phyloP scores from a whole-genome alignment of 2,797 vertebrate genomes.

The Leucoraja ocellata region DNA sequence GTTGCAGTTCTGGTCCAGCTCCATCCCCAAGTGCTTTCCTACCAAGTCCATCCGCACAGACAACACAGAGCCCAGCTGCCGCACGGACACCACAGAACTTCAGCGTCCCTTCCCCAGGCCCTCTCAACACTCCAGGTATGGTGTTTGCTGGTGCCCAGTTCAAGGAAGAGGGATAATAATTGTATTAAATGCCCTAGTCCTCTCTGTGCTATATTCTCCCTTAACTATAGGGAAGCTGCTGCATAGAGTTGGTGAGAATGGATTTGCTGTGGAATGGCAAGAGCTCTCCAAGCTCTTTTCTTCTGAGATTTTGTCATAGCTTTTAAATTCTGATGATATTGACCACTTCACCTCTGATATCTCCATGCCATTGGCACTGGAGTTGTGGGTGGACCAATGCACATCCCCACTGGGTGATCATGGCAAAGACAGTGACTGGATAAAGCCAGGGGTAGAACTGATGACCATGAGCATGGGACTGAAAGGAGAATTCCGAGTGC shows the following conservation, averaged over 20 bases:
- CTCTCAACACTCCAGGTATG: conserved; percentile 88
- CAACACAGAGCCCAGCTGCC: conserved; percentile 82
- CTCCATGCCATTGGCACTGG: neutral
- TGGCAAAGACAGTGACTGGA: neutral
- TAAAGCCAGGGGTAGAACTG: neutral
- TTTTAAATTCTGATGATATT: neutral
- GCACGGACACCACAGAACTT: conserved; percentile 88
- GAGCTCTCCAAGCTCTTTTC: neutral
- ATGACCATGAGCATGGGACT: neutral
- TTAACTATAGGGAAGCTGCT: neutral
- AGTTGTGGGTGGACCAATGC: neutral
- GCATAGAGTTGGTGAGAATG: neutral
- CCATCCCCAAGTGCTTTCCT: conserved; percentile 91
- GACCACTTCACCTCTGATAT: neutral
- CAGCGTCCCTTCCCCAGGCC: conserved; percentile 78
- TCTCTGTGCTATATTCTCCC: neutral
- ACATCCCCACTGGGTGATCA: neutral
- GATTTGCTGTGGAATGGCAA: neutral
- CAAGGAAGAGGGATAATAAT: neutral
- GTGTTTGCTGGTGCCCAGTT: neutral
- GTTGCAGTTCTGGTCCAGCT: conserved; percentile 79
- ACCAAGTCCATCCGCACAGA: conserved; percentile 90
- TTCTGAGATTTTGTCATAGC: neutral
- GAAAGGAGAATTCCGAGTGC: neutral
- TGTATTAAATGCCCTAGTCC: neutral